These are phyloP conservation scores for Oligia fasciuncula DNA, from an alignment of 2,888 invertebrate genomes.

Conservation along the genomic window DNA sequence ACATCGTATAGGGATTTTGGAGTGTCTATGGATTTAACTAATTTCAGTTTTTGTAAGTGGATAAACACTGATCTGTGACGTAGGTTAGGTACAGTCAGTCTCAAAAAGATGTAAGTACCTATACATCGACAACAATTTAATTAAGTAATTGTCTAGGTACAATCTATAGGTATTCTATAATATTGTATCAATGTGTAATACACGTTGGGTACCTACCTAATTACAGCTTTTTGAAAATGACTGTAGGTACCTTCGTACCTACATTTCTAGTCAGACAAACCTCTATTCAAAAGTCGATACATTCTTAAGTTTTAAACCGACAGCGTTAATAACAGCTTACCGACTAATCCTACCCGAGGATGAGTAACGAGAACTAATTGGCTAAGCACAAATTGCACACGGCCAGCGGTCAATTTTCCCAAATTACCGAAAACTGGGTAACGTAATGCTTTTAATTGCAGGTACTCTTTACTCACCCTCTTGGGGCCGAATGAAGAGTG, in stretches of 20 bases:
- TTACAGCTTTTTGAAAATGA: neutral
- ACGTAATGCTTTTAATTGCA: slow-evolving; percentile 38
- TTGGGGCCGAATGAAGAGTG: slow-evolving; percentile 6
- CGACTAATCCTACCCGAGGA: slow-evolving; percentile 6
- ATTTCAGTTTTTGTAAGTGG: neutral
- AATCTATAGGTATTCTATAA: neutral
- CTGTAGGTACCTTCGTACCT: neutral
- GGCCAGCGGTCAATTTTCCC: slow-evolving; percentile 34
- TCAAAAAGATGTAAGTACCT: neutral
- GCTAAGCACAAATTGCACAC: slow-evolving; percentile 44
- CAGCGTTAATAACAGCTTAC: neutral
- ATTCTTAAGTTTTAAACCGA: neutral
- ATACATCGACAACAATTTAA: neutral
- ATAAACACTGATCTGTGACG: neutral
- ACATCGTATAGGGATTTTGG: neutral
- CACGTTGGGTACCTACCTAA: neutral
- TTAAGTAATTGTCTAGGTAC: neutral
- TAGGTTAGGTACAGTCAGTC: neutral
- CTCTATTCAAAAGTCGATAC: neutral
- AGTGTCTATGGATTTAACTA: neutral
- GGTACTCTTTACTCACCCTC: slow-evolving; percentile 13
- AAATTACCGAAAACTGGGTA: slow-evolving; percentile 36
- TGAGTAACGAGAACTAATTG: slow-evolving; percentile 42
- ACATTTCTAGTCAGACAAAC: neutral
- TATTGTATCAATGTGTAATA: neutral